These are phyloP conservation scores for Parapristionchus giblindavisi DNA, from an alignment of 2,888 invertebrate genomes.

Conservation along the genomic window DNA sequence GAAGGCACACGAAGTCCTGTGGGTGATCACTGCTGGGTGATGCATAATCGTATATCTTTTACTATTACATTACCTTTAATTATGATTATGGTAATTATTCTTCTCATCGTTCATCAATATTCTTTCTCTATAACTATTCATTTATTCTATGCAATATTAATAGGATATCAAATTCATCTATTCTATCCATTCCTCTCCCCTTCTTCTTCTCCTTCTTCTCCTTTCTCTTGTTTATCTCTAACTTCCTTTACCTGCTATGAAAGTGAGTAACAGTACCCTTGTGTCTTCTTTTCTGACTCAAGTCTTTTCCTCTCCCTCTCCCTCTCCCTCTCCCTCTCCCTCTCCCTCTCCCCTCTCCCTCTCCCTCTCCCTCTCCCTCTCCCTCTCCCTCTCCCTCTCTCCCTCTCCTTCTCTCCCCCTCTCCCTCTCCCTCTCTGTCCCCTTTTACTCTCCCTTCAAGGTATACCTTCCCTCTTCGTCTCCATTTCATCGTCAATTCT, in stretches of 20 bases:
- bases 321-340: neutral
- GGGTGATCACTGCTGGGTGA: too few relatives aligned
- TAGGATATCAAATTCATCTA: too few relatives aligned
- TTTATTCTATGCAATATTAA: too few relatives aligned
- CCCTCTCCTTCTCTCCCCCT: neutral
- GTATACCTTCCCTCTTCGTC: neutral
- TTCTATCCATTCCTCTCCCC: too few relatives aligned
- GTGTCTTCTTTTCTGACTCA: neutral
- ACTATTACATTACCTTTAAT: too few relatives aligned
- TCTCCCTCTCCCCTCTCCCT: conserved; percentile 21
- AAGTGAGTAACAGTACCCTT: neutral
- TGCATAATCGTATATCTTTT: too few relatives aligned
- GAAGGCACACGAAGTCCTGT: too few relatives aligned
- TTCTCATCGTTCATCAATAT: too few relatives aligned
- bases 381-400: neutral
- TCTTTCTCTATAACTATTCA: too few relatives aligned
- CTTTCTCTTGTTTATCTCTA: neutral
- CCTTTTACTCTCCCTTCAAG: too few relatives aligned
- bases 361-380: conserved; percentile 9
- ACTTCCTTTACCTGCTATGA: neutral
- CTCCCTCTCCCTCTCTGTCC: neutral
- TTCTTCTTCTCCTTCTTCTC: too few relatives aligned
- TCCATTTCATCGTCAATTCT: neutral
- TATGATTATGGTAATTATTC: too few relatives aligned
- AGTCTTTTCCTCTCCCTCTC: conserved; percentile 2